Evolutionary conservation across 2,888 invertebrate species (phyloP), one percentile per base, ranked within the genome.

Genomic region (Ectemnius cavifrons): DNA sequence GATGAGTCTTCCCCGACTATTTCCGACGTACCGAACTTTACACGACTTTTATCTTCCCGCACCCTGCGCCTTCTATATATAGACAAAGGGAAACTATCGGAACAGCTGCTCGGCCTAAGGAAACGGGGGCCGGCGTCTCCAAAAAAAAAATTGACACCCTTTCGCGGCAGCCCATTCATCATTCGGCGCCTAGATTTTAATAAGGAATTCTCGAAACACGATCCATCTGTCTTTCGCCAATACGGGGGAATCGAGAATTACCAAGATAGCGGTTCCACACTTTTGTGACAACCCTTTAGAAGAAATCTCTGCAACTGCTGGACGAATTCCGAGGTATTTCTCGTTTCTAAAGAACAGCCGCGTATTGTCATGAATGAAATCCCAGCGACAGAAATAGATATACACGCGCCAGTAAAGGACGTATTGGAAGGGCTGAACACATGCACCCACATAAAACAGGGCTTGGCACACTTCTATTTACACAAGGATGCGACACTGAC

Each of bases 11-110:
- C 80, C 77, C 58, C 69, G 71, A 85, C 87, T 88, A 87, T 87
- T 88, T 88, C 87, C 87, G 86, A 81, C 78, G 68, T 77, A 65
- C 56, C 76, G 80, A 71, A 75, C 81, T 86, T 86, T 81, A 82
- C 84, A 86, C 75, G 78, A 80, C 80, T 82, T 37, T 84, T 85
- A 84, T 86, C 81, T 83, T 82, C 82, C 79, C 80, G 79, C 80
- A 80, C 81, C 79, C 84, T 69, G 69, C 65, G 23, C 65, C 80
- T 83, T 85, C 82, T 83, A 86, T 85, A 86, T 85, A 87, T 75
- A 83, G 75, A 73, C 65, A 72, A 78, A 73, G 83, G 78, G 75
- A 73, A 77, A 81, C 83, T 86, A 84, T 83, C 81, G 78, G 78
- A 83, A 83, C 87, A 87, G 87, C 87, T 87, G 87, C 73, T 75